These are phyloP conservation scores for Chromoteleia sp. DNA, from an alignment of 2,888 invertebrate genomes.

Conservation along the genomic window DNA sequence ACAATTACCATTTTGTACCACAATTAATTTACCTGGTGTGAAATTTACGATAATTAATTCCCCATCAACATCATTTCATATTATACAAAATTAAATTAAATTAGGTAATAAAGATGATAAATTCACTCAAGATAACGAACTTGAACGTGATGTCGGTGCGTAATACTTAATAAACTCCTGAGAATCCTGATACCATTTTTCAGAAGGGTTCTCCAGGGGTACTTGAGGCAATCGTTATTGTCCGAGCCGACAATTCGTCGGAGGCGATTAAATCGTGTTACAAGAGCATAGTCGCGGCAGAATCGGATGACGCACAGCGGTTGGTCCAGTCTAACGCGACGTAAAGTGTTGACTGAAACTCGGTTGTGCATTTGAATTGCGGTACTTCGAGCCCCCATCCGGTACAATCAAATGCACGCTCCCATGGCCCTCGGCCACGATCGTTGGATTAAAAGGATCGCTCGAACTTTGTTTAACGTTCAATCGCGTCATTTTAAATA, in stretches of 20 bases:
- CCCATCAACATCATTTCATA: constrained; percentile 27
- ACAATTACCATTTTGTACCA: not conserved
- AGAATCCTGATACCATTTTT: constrained; percentile 66
- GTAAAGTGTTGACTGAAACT: constrained; percentile 73
- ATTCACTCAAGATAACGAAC: constrained; percentile 28
- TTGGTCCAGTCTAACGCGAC: constrained; percentile 70
- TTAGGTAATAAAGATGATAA: constrained; percentile 43
- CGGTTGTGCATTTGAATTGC: constrained; percentile 78
- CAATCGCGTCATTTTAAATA: constrained; percentile 63
- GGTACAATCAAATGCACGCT: constrained; percentile 72
- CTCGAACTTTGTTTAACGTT: constrained; percentile 70
- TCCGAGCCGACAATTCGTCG: constrained; percentile 64
- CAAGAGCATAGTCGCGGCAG: constrained; percentile 61
- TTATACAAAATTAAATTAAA: constrained; percentile 29
- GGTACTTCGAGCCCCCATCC: constrained; percentile 74
- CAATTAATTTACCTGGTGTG: constrained; percentile 5
- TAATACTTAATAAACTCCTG: constrained; percentile 51
- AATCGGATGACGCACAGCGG: constrained; percentile 72
- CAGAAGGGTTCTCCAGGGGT: constrained; percentile 53
- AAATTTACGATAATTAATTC: constrained; percentile 41
- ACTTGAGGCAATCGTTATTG: constrained; percentile 68
- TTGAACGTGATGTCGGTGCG: constrained; percentile 23
- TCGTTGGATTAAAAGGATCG: constrained; percentile 72
- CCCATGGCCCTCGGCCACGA: constrained; percentile 67
- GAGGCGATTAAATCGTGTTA: constrained; percentile 67